Percentiles rank a stretch among this genome's conserved stretches.
These are phyloP conservation scores for Ephestia elutella DNA, from an alignment of 1,140 invertebrate genomes.

Conservation along the genomic window DNA sequence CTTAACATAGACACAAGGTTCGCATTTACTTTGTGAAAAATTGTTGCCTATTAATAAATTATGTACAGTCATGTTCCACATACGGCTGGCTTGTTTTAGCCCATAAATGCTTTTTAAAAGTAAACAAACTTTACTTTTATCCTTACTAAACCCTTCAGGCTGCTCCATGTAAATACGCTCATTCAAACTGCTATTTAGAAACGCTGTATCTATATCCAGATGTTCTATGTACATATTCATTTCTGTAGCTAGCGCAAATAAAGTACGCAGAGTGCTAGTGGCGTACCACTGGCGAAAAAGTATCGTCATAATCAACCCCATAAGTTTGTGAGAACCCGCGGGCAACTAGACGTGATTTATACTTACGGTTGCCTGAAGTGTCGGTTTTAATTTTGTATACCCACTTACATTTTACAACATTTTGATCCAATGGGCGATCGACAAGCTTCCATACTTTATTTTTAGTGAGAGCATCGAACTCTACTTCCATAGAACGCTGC, in stretches of 20 bases:
- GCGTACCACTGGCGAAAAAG: background rate
- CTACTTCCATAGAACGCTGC: too few species aligned
- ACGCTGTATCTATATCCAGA: slow-evolving; percentile 10
- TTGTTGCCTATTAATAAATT: too few species aligned
- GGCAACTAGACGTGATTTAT: background rate
- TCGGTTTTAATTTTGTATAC: background rate
- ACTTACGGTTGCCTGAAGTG: background rate
- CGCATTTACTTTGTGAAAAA: too few species aligned
- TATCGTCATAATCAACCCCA: slow-evolving; percentile 1
- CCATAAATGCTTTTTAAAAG: slow-evolving; percentile 25
- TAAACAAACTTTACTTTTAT: slow-evolving; percentile 18
- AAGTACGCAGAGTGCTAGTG: background rate
- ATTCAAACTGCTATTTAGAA: slow-evolving; percentile 7
- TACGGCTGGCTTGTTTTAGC: slow-evolving; percentile 10
- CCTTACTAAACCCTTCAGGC: slow-evolving; percentile 8
- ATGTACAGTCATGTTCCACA: background rate
- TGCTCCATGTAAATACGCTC: slow-evolving; percentile 12
- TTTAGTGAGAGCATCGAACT: too few species aligned
- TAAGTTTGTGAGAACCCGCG: background rate
- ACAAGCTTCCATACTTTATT: too few species aligned
- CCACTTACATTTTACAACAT: background rate
- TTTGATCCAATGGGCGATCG: too few species aligned
- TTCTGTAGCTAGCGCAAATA: background rate
- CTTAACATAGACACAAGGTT: too few species aligned
- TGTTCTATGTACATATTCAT: slow-evolving; percentile 10